A percentile compares a stretch with the other conserved stretches of the same genome.
Conservation (phyloP, 2,113 vertebrate species). For the Tragelaphus imberbis region DNA sequence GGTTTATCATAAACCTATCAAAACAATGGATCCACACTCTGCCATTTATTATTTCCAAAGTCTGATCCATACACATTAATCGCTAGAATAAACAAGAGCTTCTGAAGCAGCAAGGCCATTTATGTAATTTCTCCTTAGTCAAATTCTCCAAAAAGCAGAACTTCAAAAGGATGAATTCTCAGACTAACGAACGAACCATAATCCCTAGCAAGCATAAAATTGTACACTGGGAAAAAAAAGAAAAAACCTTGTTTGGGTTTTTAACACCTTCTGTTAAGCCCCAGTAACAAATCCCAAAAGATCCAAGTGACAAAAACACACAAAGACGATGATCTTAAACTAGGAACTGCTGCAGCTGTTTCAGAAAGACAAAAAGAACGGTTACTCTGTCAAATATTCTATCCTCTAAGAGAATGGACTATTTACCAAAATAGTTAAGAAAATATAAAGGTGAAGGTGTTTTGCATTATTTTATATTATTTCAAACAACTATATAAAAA, state of each 20-base stretch:
- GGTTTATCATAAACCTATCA: background rate
- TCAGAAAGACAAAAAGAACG: background rate
- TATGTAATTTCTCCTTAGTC: background rate
- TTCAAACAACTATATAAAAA: conserved; percentile 33
- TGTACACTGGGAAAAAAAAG: background rate
- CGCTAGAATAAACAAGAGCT: background rate
- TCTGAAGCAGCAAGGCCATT: conserved; percentile 1
- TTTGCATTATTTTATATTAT: background rate
- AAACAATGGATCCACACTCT: background rate
- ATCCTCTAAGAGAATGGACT: background rate
- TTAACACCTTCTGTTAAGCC: conserved; percentile 9
- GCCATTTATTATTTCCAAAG: background rate
- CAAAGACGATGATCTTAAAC: background rate
- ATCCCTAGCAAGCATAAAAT: background rate
- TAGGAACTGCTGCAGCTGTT: background rate
- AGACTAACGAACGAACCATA: background rate
- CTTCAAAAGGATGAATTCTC: conserved; percentile 12
- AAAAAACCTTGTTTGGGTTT: background rate
- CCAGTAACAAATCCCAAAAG: background rate
- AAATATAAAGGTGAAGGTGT: background rate
- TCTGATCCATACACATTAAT: background rate
- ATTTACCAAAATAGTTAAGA: background rate
- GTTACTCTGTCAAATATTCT: background rate
- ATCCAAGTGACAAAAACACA: background rate
- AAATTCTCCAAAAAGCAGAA: conserved; percentile 1